Conservation (phyloP, 2,888 invertebrate species). For the Heliconius erato region DNA sequence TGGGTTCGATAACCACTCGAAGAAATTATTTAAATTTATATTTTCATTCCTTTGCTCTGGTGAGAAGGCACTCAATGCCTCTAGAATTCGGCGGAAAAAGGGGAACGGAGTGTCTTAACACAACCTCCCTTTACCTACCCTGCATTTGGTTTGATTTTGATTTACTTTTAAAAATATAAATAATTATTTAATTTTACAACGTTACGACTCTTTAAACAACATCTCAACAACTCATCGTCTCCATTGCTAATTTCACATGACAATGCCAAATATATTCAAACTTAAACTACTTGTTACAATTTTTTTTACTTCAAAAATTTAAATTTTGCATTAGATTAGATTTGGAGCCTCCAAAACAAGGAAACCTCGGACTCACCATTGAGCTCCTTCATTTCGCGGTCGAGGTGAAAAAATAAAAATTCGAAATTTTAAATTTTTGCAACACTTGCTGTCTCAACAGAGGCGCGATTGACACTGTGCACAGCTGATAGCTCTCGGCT, state of each 20-base stretch:
- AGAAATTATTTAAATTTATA: too few relatives aligned
- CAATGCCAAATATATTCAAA: too few relatives aligned
- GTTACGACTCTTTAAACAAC: too few relatives aligned
- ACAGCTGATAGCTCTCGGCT: conserved; percentile 48
- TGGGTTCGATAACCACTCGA: too few relatives aligned
- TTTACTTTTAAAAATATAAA: too few relatives aligned
- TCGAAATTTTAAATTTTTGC: conserved; percentile 35
- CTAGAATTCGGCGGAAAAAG: too few relatives aligned
- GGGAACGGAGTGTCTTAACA: too few relatives aligned
- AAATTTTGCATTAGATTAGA: background rate
- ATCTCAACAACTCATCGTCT: background rate
- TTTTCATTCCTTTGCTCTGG: too few relatives aligned
- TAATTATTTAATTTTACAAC: too few relatives aligned
- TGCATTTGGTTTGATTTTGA: too few relatives aligned
- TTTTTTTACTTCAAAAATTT: background rate
- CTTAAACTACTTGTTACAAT: background rate
- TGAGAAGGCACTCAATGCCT: too few relatives aligned
- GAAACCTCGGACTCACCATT: conserved; percentile 45
- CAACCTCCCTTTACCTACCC: too few relatives aligned
- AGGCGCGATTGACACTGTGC: conserved; percentile 55
- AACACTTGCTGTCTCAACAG: conserved; percentile 50
- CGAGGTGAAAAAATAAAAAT: conserved; percentile 35
- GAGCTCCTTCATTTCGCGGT: conserved; percentile 47
- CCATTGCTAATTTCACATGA: background rate
- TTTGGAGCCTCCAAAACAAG: conserved; percentile 24